Evolutionary conservation across 2,888 invertebrate genomes (phyloP).

Genomic region (Thecocarcelia acutangulata): DNA sequence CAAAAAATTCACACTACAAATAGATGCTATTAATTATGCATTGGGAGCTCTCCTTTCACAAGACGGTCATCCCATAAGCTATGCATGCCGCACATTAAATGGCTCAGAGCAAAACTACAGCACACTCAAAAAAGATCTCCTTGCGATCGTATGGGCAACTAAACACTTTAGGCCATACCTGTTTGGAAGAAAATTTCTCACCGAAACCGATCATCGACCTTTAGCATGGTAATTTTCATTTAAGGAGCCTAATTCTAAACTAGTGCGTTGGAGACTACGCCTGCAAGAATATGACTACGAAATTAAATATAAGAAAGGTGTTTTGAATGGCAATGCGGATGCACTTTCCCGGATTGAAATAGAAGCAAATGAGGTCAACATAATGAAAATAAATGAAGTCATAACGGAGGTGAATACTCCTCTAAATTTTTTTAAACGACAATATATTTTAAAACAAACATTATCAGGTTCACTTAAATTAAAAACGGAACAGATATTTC

Average conservation of each 20-base stretch:
- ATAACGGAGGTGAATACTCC: too few species aligned
- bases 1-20: not conserved
- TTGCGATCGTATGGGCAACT: not conserved
- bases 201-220: too few species aligned
- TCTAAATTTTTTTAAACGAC: too few species aligned
- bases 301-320: conserved; percentile 42
- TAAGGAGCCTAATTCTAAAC: conserved; percentile 32
- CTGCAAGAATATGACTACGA: conserved; percentile 30
- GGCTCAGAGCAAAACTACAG: not conserved
- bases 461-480: too few species aligned
- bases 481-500: too few species aligned
- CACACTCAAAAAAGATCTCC: not conserved
- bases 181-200: too few species aligned
- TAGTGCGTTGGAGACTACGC: conserved; percentile 27
- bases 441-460: too few species aligned
- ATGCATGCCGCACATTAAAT: not conserved
- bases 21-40: not conserved
- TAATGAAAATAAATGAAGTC: too few species aligned
- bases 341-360: conserved; percentile 20
- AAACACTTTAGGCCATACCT: too few species aligned
- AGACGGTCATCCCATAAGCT: not conserved
- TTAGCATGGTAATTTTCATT: too few species aligned
- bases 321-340: conserved; percentile 42
- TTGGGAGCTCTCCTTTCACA: not conserved
- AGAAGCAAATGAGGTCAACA: too few species aligned